These are phyloP conservation scores for Pyralis farinalis DNA, from an alignment of 2,888 invertebrate genomes.

Conservation along the genomic window DNA sequence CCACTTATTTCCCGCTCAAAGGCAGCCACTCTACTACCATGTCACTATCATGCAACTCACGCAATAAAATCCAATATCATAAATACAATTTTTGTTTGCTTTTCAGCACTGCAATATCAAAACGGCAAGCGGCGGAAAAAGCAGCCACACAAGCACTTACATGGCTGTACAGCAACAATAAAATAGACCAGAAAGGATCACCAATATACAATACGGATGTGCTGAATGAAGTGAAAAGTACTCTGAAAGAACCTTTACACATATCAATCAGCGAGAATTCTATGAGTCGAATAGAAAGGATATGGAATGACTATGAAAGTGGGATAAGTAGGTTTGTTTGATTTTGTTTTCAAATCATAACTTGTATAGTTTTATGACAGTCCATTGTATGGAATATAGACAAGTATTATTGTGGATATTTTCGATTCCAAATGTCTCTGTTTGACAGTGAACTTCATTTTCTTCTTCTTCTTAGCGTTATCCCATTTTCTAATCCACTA, in stretches of 20 bases:
- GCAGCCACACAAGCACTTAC: constrained; percentile 77
- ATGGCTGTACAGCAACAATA: constrained; percentile 71
- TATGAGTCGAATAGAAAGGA: constrained; percentile 50
- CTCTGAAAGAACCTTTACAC: constrained; percentile 43
- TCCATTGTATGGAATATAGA: too few species aligned
- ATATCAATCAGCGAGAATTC: constrained; percentile 50
- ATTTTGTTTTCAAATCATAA: neutral
- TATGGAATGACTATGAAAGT: constrained; percentile 64
- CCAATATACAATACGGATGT: constrained; percentile 71
- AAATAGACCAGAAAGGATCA: constrained; percentile 63
- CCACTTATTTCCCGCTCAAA: too few species aligned
- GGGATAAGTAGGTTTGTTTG: constrained; percentile 60
- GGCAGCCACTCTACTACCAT: too few species aligned
- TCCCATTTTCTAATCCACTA: too few species aligned
- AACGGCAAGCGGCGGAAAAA: constrained; percentile 74
- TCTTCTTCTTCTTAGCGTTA: too few species aligned
- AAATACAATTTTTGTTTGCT: too few species aligned
- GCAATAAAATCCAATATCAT: too few species aligned
- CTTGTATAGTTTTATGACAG: neutral
- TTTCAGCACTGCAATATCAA: constrained; percentile 66
- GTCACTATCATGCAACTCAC: too few species aligned
- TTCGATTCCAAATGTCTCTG: too few species aligned
- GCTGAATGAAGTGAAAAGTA: constrained; percentile 44
- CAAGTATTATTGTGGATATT: too few species aligned
- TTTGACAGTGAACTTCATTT: too few species aligned